Conservation (phyloP, 2,888 invertebrate species). For the Didymodactylos carnosus region DNA sequence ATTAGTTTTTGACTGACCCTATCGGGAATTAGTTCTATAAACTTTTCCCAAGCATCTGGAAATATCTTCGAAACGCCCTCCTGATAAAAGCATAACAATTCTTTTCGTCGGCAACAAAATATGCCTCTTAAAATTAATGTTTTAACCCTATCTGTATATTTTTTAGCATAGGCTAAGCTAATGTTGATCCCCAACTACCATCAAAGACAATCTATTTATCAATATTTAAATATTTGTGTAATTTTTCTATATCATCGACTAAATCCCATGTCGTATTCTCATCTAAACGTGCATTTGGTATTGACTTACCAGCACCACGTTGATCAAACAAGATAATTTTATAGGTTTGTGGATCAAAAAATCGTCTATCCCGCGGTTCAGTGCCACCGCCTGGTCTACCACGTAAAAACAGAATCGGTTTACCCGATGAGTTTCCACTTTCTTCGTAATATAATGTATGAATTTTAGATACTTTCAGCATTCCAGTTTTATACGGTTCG, state of each 20-base stretch:
- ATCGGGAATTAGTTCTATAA: conserved; percentile 23
- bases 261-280: conserved; percentile 29
- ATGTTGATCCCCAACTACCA: conserved; percentile 29
- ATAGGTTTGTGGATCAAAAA: conserved; percentile 25
- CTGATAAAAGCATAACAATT: conserved; percentile 27
- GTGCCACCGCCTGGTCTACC: conserved; percentile 21
- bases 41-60: conserved; percentile 27
- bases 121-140: conserved; percentile 26
- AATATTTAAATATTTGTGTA: conserved; percentile 23
- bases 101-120: conserved; percentile 23
- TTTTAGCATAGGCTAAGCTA: conserved; percentile 24
- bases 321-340: conserved; percentile 25
- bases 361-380: conserved; percentile 19
- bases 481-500: conserved; percentile 22
- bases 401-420: conserved; percentile 24
- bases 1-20: conserved; percentile 18
- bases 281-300: conserved; percentile 21
- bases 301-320: conserved; percentile 25
- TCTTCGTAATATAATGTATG: conserved; percentile 27
- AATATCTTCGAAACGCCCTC: conserved; percentile 24
- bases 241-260: conserved; percentile 27
- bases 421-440: conserved; percentile 23
- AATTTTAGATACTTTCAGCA: conserved; percentile 24
- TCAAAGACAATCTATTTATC: conserved; percentile 30
- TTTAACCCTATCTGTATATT: conserved; percentile 25